Base-by-base conservation (phyloP, 2,888 invertebrate genomes). In the Tenthredo notha region DNA sequence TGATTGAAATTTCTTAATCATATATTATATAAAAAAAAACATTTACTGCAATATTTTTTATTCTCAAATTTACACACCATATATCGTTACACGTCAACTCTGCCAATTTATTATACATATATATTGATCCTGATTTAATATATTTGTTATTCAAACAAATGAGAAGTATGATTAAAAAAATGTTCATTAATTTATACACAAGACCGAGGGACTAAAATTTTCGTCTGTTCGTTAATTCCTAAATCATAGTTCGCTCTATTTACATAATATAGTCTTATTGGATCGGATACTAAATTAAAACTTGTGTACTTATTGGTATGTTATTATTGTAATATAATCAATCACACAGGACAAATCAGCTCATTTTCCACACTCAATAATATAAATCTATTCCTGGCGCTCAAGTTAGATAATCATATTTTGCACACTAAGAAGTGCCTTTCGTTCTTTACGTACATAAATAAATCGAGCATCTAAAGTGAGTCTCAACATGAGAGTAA, bases 201-300 rank as follows among this genome's bases (percentile, higher is more conserved):
- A 80, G 61, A 83, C 47, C 83, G 7, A 61, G 29, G 15, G 37
- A 80, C 58, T 37, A 47, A 43, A 47, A 29, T 83, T 83, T 67
- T 25, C 54, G 50, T 87, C 87, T 86, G 82, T 82, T 85, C 85
- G 72, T 88, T 89, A 89, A 89, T 87, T 86, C 85, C 86, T 89
- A 88, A 85, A 88, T 86, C 88, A 87, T 90, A 90, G 84, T 89
- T 87, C 87, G 87, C 88, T 88, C 88, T 91, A 90, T 90, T 88
- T 91, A 91, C 90, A 90, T 85, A 89, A 86, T 86, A 85, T 88
- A 88, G 85, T 85, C 87, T 86, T 88, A 87, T 86, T 88, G 87
- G 86, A 87, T 88, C 87, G 85, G 85, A 88, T 87, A 86, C 37
- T 87, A 87, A 88, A 86, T 84, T 88, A 85, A 86, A 88, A 87